A percentile compares a stretch with the other conserved stretches of the same genome.
phyloP scores from a whole-genome alignment of 2,113 vertebrate species.

The Muscicapa adusta region DNA sequence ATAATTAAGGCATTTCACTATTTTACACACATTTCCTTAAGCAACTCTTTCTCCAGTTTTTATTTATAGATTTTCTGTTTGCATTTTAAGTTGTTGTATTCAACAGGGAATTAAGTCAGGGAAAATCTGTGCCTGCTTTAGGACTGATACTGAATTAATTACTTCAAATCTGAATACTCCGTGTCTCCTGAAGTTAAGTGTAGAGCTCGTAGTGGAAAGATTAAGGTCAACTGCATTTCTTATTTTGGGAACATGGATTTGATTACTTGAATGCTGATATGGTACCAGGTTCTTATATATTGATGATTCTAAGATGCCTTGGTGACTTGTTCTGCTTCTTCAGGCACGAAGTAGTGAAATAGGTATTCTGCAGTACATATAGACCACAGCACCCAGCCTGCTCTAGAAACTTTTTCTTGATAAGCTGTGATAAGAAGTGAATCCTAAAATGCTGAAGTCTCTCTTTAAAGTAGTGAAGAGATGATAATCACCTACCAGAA shows the following conservation, averaged over 20 bases:
- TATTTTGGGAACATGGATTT: background rate
- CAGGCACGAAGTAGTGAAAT: background rate
- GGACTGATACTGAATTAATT: conserved; percentile 62
- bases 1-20: conserved; percentile 59
- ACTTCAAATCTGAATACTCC: conserved; percentile 77
- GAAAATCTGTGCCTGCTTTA: conserved; percentile 47
- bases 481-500: background rate
- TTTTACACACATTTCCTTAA: conserved; percentile 57
- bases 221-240: conserved; percentile 72
- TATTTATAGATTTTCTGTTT: conserved; percentile 63
- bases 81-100: conserved; percentile 58
- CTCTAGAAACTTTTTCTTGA: background rate
- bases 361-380: background rate
- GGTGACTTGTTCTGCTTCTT: background rate
- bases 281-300: background rate
- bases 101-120: conserved; percentile 48
- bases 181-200: conserved; percentile 66
- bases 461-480: background rate
- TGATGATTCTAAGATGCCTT: background rate
- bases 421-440: background rate
- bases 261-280: background rate
- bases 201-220: conserved; percentile 34
- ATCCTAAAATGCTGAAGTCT: background rate
- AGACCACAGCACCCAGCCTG: background rate
- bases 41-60: conserved; percentile 24